Evolutionary conservation across 2,888 invertebrate genomes (phyloP).

Genomic region (Netelia inedita): DNA sequence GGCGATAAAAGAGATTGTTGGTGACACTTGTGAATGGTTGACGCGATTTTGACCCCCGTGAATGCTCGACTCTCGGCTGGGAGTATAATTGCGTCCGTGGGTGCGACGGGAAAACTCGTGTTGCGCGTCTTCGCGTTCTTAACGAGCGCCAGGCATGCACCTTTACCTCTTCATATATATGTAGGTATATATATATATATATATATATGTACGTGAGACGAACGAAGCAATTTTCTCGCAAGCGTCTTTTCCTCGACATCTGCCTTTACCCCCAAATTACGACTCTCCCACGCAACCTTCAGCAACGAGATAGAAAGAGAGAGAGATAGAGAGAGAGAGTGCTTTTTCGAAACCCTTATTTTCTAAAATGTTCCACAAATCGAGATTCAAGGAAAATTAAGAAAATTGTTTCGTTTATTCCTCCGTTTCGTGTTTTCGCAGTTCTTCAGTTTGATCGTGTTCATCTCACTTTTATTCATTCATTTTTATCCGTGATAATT

Average conservation of each 20-base stretch:
- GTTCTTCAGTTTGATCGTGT: not conserved
- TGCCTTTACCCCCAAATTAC: slow-evolving; percentile 41
- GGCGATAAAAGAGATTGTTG: slow-evolving; percentile 20
- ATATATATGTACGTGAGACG: slow-evolving; percentile 18
- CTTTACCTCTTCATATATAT: slow-evolving; percentile 42
- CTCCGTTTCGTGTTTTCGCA: not conserved
- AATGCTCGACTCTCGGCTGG: slow-evolving; percentile 56
- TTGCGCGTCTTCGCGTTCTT: slow-evolving; percentile 55
- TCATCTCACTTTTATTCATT: not conserved
- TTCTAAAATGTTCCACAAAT: not conserved
- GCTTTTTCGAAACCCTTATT: not conserved
- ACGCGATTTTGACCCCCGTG: slow-evolving; percentile 33
- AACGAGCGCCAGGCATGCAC: slow-evolving; percentile 68
- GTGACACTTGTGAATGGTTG: slow-evolving; percentile 42
- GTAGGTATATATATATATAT: slow-evolving; percentile 21
- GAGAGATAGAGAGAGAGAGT: not conserved
- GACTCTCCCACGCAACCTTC: slow-evolving; percentile 4
- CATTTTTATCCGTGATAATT: not conserved
- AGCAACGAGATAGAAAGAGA: not conserved
- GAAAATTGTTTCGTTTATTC: slow-evolving; percentile 15
- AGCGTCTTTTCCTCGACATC: slow-evolving; percentile 48
- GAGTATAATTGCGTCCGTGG: slow-evolving; percentile 64
- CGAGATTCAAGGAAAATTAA: not conserved
- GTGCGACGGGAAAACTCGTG: slow-evolving; percentile 61
- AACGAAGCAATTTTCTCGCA: slow-evolving; percentile 64